Conservation (phyloP, 53 echinoderm and acorn worm genomes). For the Henricia sp. region DNA sequence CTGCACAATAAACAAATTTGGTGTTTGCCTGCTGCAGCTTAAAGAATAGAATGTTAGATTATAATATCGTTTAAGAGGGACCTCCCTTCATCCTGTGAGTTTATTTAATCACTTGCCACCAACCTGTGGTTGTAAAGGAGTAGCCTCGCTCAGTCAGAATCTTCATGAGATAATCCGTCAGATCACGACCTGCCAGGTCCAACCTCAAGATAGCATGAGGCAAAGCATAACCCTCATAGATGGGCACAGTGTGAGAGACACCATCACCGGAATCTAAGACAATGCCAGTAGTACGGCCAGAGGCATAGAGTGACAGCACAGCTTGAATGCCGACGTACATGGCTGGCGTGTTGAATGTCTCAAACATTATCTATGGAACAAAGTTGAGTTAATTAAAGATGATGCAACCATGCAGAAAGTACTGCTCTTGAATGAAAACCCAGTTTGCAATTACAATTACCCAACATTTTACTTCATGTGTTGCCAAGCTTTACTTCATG, state of each 20-base stretch:
- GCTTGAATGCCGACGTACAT: conserved; percentile 89
- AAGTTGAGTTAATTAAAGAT: too few relatives aligned
- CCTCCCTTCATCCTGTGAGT: neutral
- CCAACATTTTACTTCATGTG: too few relatives aligned
- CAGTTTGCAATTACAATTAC: too few relatives aligned
- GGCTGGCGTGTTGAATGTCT: conserved; percentile 83
- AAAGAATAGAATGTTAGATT: neutral
- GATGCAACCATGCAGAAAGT: too few relatives aligned
- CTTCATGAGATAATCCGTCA: conserved; percentile 83
- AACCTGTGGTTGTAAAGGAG: conserved; percentile 84
- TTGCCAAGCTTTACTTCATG: too few relatives aligned
- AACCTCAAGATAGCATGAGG: conserved; percentile 84
- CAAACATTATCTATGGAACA: conserved; percentile 82
- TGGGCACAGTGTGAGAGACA: conserved; percentile 89
- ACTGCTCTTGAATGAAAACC: too few relatives aligned
- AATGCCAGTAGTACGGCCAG: conserved; percentile 87
- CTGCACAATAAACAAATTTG: neutral
- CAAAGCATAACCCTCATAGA: conserved; percentile 85
- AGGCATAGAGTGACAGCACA: conserved; percentile 86
- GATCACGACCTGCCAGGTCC: conserved; percentile 73
- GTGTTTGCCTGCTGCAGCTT: neutral
- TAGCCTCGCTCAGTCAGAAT: conserved; percentile 82
- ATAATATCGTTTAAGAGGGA: neutral
- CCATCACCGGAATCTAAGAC: conserved; percentile 91
- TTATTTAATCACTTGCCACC: neutral